Conservation (phyloP, 2,113 vertebrate genomes). For the Coptodon bakossiorum region DNA sequence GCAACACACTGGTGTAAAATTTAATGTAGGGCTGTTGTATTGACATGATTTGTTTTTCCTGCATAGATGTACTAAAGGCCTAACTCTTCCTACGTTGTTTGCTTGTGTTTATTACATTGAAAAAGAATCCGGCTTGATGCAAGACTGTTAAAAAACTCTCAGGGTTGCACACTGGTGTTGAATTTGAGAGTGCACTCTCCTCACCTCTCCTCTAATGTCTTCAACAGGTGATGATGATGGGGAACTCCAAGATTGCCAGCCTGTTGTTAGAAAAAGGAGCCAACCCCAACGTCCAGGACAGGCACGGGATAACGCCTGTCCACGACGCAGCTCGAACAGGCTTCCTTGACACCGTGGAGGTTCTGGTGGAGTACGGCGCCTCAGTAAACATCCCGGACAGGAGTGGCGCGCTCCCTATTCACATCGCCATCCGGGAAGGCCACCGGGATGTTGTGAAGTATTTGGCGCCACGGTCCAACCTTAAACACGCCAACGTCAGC, state of each 20-base stretch:
- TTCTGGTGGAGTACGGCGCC: constrained; percentile 78
- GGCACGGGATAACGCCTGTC: constrained; percentile 73
- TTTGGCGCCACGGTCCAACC: constrained; percentile 74
- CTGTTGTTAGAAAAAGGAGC: constrained; percentile 84
- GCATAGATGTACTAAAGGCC: background rate
- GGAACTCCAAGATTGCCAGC: constrained; percentile 73
- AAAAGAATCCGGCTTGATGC: background rate
- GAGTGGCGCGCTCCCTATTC: constrained; percentile 78
- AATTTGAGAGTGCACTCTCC: background rate
- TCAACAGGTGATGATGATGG: constrained; percentile 89
- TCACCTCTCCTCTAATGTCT: background rate
- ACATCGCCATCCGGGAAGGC: constrained; percentile 78
- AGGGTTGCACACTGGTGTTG: background rate
- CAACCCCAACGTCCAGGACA: constrained; percentile 81
- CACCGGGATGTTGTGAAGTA: constrained; percentile 76
- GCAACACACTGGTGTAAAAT: background rate
- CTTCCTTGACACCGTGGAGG: constrained; percentile 81
- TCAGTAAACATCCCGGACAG: constrained; percentile 76
- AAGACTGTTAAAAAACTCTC: background rate
- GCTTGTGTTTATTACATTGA: background rate
- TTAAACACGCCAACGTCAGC: constrained; percentile 70
- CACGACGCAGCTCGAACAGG: constrained; percentile 85
- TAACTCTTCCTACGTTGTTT: background rate
- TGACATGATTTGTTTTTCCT: background rate
- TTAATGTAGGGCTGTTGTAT: background rate